Evolutionary conservation across 2,113 vertebrate genomes (phyloP).

Genomic region (Pholis gunnellus): DNA sequence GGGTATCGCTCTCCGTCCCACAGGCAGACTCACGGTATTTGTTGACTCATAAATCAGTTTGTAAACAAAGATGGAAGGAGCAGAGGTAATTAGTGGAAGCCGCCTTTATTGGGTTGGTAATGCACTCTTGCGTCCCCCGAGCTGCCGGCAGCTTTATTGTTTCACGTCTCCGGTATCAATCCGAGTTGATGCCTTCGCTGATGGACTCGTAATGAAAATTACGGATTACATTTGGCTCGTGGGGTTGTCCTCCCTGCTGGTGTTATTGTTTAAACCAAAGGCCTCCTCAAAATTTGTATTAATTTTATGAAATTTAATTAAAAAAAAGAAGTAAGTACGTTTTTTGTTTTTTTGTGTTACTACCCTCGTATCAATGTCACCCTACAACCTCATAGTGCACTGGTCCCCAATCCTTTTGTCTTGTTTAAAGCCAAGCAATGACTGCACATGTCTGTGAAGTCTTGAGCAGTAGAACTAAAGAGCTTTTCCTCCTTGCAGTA

Average conservation of each 20-base stretch:
- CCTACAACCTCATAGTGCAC: background rate
- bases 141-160: slow-evolving; percentile 50
- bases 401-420: background rate
- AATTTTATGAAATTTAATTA: slow-evolving; percentile 20
- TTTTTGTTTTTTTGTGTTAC: too few relatives aligned
- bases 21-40: slow-evolving; percentile 17
- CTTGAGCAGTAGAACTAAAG: background rate
- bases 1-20: slow-evolving; percentile 6
- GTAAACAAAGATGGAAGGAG: slow-evolving; percentile 39
- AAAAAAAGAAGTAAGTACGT: background rate
- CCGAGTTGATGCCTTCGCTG: slow-evolving; percentile 31
- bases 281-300: slow-evolving; percentile 7
- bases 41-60: slow-evolving; percentile 58
- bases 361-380: background rate
- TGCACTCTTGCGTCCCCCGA: slow-evolving; percentile 20
- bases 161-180: slow-evolving; percentile 30
- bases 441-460: background rate
- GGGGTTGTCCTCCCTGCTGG: slow-evolving; percentile 17
- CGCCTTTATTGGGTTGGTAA: slow-evolving; percentile 50
- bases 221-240: slow-evolving; percentile 24
- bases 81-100: slow-evolving; percentile 59
- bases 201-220: slow-evolving; percentile 43
- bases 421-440: background rate
- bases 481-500: background rate
- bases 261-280: background rate